Base-by-base conservation (phyloP, 2,113 vertebrate genomes). In the Psephotus haematonotus region DNA sequence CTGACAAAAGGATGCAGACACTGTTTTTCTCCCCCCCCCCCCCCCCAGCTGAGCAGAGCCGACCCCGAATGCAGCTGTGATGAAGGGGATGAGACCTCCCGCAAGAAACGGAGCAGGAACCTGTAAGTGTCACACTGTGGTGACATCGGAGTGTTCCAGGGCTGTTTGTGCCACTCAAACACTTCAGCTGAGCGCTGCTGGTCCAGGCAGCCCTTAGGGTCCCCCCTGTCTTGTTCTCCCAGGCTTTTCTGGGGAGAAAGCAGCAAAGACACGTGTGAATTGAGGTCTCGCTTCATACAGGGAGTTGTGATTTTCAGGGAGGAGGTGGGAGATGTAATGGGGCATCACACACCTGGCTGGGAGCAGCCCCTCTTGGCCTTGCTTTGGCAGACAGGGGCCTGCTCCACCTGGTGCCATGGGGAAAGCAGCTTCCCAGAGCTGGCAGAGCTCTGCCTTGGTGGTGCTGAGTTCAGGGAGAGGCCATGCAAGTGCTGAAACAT, bases 71-170 rank as follows among this genome's bases (percentile, higher is more conserved):
- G 98, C 72, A 98, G 98, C 92, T 99, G 98, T 65, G 98, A 99
- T 0, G 94, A 97, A 33, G 98, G 98, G 29, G 92, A 98, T 2
- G 98, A 98, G 70, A 98, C 98, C 49, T 97, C 96, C 91, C 98
- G 94, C 98, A 99, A 99, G 98, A 99, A 98, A 96, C 98, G 97
- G 91, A 98, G 98, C 98, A 99, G 98, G 98, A 99, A 98, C 96
- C 97, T 99, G 99, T 99, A 97, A 98, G 99, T 99, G 86, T 53
- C 83, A 49, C 79, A 7, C 4, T 0, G 4, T 33, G 13, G 17
- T 33, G 65, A 17, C 53, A 29, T 28, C 33, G 19, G 50, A 57
- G 74, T 1, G 13, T 24, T 33, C 69, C 46, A 41, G 64, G 74
- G 67, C 39, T 85, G 22, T 59, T 5, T 18, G 64, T 65, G 13